phyloP scores from a whole-genome alignment of 35 echinoderm and acorn worm genomes.

The Nesometra sesokonis region DNA sequence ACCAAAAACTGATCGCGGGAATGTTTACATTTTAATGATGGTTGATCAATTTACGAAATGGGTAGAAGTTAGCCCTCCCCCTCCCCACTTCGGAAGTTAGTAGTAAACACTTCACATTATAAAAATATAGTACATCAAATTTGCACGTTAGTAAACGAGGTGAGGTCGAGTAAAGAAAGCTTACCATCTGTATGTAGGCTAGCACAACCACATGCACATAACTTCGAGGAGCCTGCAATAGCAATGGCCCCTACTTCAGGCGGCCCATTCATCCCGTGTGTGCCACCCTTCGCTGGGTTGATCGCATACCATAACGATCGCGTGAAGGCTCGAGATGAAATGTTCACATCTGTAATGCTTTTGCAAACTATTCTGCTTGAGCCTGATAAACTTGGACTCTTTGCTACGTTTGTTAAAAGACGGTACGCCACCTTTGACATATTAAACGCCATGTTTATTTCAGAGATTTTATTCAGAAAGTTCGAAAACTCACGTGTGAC shows the following conservation, averaged over 20 bases:
- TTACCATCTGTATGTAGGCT: conserved; percentile 59
- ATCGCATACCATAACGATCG: conserved; percentile 53
- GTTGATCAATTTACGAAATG: too few species aligned
- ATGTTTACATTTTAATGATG: too few species aligned
- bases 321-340: conserved; percentile 11
- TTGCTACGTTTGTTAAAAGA: neutral
- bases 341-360: neutral
- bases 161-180: neutral
- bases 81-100: too few species aligned
- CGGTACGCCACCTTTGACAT: neutral
- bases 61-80: too few species aligned
- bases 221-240: neutral
- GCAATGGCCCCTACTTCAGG: neutral
- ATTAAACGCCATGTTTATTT: conserved; percentile 10
- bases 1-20: too few species aligned
- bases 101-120: too few species aligned
- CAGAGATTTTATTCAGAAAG: neutral
- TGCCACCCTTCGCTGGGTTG: neutral
- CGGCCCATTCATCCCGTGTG: neutral
- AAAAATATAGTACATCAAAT: too few species aligned
- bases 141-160: too few species aligned
- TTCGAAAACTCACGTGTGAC: neutral
- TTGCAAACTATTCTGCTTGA: neutral
- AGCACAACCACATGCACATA: conserved; percentile 40
- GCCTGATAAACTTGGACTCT: neutral